A percentile compares a stretch with the other conserved stretches of the same genome.
Conservation (phyloP, 2,797 vertebrate species). For the Chromis chromis region DNA sequence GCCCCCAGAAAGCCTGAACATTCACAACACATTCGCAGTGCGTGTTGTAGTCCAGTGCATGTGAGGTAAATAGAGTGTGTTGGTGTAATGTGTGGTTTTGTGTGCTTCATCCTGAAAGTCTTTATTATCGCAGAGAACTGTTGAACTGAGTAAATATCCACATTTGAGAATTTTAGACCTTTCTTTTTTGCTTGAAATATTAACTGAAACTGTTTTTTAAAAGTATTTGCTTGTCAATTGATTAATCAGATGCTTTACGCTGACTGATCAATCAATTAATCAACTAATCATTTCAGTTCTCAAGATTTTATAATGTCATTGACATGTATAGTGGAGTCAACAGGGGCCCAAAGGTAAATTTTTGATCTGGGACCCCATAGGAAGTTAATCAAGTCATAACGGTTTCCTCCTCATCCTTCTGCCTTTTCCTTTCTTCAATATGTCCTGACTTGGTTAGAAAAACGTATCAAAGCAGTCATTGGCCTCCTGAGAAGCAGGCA, state of each 20-base stretch:
- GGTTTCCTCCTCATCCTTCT: neutral
- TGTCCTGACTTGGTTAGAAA: constrained; percentile 57
- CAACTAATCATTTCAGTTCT: neutral
- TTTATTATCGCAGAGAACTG: too few species aligned
- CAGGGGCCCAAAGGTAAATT: neutral
- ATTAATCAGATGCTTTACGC: neutral
- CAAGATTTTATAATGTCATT: neutral
- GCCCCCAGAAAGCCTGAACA: constrained; percentile 25
- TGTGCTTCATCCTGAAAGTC: neutral
- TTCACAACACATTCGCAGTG: neutral
- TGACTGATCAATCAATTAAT: too few species aligned
- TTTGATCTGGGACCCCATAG: neutral
- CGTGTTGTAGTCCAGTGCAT: constrained; percentile 5
- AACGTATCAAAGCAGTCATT: constrained; percentile 54
- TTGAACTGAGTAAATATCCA: too few species aligned
- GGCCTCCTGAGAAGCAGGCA: constrained; percentile 68
- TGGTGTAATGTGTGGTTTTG: neutral
- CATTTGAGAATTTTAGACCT: too few species aligned
- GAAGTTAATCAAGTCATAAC: neutral
- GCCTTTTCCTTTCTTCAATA: neutral
- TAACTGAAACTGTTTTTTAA: neutral
- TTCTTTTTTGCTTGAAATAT: neutral
- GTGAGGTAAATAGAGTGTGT: constrained; percentile 34
- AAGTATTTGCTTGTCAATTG: neutral
- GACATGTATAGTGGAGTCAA: too few species aligned